phyloP scores from a whole-genome alignment of 2,113 vertebrate genomes.

The Charina bottae region DNA sequence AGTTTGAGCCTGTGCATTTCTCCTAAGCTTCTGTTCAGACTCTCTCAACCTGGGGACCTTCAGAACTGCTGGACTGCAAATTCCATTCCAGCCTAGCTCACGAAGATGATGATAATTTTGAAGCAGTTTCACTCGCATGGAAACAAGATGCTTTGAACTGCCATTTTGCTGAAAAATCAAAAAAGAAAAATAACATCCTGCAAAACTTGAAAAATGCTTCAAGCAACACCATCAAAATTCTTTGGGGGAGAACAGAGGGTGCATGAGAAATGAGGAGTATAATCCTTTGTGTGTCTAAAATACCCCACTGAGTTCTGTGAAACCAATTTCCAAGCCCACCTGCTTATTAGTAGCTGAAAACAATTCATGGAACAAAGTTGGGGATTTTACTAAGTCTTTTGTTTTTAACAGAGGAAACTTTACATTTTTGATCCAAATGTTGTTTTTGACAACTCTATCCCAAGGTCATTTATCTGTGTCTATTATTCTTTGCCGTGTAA shows the following conservation, averaged over 20 bases:
- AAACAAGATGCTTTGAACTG: background rate
- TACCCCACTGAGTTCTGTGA: background rate
- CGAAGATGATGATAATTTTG: background rate
- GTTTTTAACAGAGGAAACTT: background rate
- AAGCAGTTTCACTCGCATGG: background rate
- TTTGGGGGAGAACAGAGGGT: background rate
- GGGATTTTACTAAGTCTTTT: background rate
- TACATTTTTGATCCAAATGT: background rate
- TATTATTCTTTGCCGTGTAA: background rate
- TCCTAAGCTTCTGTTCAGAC: background rate
- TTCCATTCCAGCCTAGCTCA: background rate
- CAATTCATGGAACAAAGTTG: background rate
- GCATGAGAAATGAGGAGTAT: background rate
- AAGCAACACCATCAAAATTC: background rate
- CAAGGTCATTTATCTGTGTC: background rate
- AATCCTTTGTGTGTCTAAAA: background rate
- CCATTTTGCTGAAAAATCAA: background rate
- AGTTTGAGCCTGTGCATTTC: background rate
- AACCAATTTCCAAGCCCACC: background rate
- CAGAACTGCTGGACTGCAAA: background rate
- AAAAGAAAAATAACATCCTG: background rate
- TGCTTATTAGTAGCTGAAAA: background rate
- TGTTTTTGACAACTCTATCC: background rate
- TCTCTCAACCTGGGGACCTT: background rate
- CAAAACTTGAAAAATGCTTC: background rate